Evolutionary conservation across 2,797 vertebrate genomes (phyloP), one percentile per base, ranked within the genome.

Genomic region (Epinephelus awoara): DNA sequence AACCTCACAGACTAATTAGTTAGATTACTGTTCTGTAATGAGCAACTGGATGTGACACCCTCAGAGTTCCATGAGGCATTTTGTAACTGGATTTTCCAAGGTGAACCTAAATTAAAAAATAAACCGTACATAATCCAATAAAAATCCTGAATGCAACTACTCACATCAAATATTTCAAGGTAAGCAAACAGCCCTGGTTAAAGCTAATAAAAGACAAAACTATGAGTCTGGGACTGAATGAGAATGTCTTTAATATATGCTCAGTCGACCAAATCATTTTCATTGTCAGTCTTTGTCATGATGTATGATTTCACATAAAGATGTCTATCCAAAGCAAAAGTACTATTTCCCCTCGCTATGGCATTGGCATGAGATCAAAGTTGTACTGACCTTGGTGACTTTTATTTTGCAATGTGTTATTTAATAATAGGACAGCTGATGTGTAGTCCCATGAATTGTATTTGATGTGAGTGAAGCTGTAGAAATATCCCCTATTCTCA

Each of bases 401-500:
- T 63, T 74, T 65, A 38, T 71, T 58, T 65, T 21, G 17, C 12
- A 47, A 17, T 46, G 8, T 76, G 56, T 62, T 52, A 25, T 80
- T 54, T 44, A 61, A 81, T 67, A 46, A 42, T 6, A 18, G 23
- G 4, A 61, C 12, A 23, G 27, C 73, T 55, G 61, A 76, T 50
- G 46, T 67, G 38, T 64, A n/a, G 54, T 47, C 51, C 47, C 11
- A 7, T 14, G 40, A 72, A 72, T 79, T 62, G 52, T n/a, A 23
- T 82, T 57, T 72, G 72, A 83, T 74, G 52, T 40, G 10, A 42
- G 61, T 29, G 58, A 72, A 64, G 47, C 61, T 80, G 46, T 19
- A 44, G 38, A 59, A 64, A 61, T 46, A 63, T 18, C 12, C 62
- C n/a, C 14, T 61, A 54, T 55, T 71, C 44, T 75, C 75, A 21